Base-by-base conservation (phyloP, 2,888 invertebrate genomes). In the Zygothrica quintamaculata region DNA sequence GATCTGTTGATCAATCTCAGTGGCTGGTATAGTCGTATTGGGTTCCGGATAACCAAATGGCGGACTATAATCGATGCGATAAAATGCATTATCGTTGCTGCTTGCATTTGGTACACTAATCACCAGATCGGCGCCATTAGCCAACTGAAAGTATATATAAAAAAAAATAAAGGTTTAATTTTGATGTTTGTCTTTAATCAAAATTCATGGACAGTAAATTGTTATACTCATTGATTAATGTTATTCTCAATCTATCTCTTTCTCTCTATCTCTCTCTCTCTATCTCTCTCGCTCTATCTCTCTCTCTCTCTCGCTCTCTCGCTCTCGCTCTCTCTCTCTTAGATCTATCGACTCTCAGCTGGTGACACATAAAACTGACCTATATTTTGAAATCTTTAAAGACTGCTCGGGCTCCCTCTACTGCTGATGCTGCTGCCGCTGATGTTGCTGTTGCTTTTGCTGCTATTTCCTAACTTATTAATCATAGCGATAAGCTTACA, bases 41-140 rank as follows among this genome's bases (percentile, higher is more conserved):
- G 97, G 96, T 53, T 94, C 94, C 33, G 97, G 97, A 87, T 93
- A 92, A 43, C 97, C 97, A 78, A 95, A 93, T 22, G 96, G 95
- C 52, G 97, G 97, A 84, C 93, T 94, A 92, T 97, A 98, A 92
- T 97, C 97, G 75, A 98, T 93, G 74, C 97, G 94, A 91, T 97
- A 97, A 89, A 94, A 94, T 61, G 96, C 95, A 50, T 86, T 84
- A 71, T 94, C 96, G 84, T 94, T 95, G 91, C 95, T 93, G 88
- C 95, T 93, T 89, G 94, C 95, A 47, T 95, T 96, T 42, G 97
- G 97, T 91, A 97, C 96, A 92, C 96, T 96, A 89, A 97, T 97
- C 69, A 96, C 97, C 88, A 97, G 92, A 92, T 97, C 96, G 44
- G 96, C 96, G 81, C 93, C 92, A 75, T 91, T 88, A 61, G 92